These are phyloP conservation scores for Eucera pruinosa DNA, from an alignment of 2,888 invertebrate genomes.

Conservation along the genomic window DNA sequence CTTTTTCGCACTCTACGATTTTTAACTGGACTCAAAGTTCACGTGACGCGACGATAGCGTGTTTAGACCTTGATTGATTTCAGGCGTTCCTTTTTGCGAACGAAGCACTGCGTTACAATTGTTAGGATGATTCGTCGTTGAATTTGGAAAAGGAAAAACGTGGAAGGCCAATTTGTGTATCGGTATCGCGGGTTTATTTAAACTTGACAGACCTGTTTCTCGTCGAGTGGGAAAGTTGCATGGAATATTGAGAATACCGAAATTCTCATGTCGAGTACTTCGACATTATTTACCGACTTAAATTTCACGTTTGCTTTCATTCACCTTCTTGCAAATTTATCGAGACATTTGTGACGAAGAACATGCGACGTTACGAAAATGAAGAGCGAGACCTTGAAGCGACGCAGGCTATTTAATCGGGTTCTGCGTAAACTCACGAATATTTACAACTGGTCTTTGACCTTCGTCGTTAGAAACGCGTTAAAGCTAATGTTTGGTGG, in stretches of 20 bases:
- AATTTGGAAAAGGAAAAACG: slow-evolving; percentile 8
- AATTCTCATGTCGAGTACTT: slow-evolving; percentile 22
- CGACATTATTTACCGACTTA: slow-evolving; percentile 23
- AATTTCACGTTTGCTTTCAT: slow-evolving; percentile 37
- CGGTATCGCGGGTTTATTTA: slow-evolving; percentile 54
- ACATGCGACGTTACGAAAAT: slow-evolving; percentile 7
- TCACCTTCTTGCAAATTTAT: slow-evolving; percentile 25
- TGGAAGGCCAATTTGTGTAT: slow-evolving; percentile 36
- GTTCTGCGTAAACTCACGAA: slow-evolving; percentile 45
- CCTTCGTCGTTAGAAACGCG: slow-evolving; percentile 32
- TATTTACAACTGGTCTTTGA: slow-evolving; percentile 31
- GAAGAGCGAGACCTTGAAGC: slow-evolving; percentile 34
- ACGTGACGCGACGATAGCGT: too few species aligned
- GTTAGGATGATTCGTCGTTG: too few species aligned
- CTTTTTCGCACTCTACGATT: too few species aligned
- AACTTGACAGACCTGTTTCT: slow-evolving; percentile 44
- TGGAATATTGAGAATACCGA: neutral
- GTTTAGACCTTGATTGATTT: too few species aligned
- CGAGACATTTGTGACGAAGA: slow-evolving; percentile 13
- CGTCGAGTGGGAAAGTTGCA: slow-evolving; percentile 12
- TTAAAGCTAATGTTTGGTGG: too few species aligned
- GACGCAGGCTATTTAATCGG: slow-evolving; percentile 13
- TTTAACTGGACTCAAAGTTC: too few species aligned
- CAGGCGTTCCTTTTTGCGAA: too few species aligned
- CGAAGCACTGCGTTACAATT: too few species aligned